phyloP scores from a whole-genome alignment of 2,888 invertebrate genomes.

The Nebria brevicollis region DNA sequence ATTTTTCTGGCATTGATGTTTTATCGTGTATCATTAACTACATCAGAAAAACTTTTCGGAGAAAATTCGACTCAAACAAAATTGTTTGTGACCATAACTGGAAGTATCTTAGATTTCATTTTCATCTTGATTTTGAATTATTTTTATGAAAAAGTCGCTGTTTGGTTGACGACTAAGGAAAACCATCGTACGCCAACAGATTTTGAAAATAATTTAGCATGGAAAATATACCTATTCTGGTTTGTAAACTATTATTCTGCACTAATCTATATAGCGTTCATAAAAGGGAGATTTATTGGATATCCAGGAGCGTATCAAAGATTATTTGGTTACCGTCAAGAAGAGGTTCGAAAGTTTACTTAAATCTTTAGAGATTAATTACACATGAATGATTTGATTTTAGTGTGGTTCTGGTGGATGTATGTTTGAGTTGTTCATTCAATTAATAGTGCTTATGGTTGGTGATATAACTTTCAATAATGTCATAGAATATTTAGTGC shows the following conservation, averaged over 20 bases:
- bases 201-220: conserved; percentile 80
- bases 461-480: conserved; percentile 81
- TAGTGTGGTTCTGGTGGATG: conserved; percentile 81
- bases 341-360: conserved; percentile 63
- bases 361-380: neutral
- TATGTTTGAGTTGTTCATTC: conserved; percentile 80
- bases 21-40: conserved; percentile 71
- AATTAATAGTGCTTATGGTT: conserved; percentile 79
- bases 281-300: conserved; percentile 76
- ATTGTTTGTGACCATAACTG: conserved; percentile 73
- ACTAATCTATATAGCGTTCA: conserved; percentile 79
- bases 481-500: conserved; percentile 76
- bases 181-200: conserved; percentile 78
- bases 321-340: conserved; percentile 71
- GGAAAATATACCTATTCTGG: conserved; percentile 83
- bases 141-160: conserved; percentile 69
- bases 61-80: conserved; percentile 58
- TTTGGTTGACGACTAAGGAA: conserved; percentile 73
- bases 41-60: conserved; percentile 65
- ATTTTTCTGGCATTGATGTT: conserved; percentile 77
- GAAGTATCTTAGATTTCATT: conserved; percentile 76
- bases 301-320: conserved; percentile 75
- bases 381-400: conserved; percentile 21
- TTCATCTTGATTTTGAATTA: conserved; percentile 77
- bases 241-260: conserved; percentile 86